These are phyloP conservation scores for Mormyrus iriodes DNA, from an alignment of 2,113 vertebrate genomes.

Conservation along the genomic window DNA sequence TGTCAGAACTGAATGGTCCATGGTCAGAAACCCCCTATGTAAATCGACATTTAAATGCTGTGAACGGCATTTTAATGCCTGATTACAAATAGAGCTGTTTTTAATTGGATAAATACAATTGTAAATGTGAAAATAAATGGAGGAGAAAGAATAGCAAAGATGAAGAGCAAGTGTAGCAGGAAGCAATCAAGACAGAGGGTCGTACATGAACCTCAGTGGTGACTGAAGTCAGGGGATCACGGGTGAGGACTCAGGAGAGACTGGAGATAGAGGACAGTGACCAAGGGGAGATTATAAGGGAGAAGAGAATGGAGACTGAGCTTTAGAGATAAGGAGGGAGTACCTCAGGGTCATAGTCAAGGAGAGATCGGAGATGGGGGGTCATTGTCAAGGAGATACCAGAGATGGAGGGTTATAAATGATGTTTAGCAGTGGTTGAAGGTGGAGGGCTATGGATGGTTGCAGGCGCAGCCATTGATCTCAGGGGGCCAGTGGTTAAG, in stretches of 20 bases:
- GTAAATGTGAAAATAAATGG: background rate
- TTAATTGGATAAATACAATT: background rate
- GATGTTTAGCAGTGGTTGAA: background rate
- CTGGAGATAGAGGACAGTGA: background rate
- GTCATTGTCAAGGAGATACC: background rate
- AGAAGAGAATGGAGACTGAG: background rate
- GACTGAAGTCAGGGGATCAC: background rate
- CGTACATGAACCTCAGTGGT: background rate
- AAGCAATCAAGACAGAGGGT: background rate
- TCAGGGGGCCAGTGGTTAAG: constrained; percentile 30
- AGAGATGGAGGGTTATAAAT: background rate
- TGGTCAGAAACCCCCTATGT: background rate
- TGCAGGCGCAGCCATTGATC: background rate
- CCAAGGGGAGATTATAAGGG: background rate
- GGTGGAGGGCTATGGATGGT: background rate
- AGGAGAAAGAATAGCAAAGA: background rate
- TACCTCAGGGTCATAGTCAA: background rate
- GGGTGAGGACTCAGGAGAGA: background rate
- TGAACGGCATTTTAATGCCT: background rate
- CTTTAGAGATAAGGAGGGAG: background rate
- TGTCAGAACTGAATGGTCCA: background rate
- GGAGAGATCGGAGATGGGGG: background rate
- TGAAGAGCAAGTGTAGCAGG: background rate
- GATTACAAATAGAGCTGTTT: background rate
- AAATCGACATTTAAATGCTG: background rate